Evolutionary conservation across 2,888 invertebrate species (phyloP), one percentile per base, ranked within the genome.

Genomic region (Apantesis nais): DNA sequence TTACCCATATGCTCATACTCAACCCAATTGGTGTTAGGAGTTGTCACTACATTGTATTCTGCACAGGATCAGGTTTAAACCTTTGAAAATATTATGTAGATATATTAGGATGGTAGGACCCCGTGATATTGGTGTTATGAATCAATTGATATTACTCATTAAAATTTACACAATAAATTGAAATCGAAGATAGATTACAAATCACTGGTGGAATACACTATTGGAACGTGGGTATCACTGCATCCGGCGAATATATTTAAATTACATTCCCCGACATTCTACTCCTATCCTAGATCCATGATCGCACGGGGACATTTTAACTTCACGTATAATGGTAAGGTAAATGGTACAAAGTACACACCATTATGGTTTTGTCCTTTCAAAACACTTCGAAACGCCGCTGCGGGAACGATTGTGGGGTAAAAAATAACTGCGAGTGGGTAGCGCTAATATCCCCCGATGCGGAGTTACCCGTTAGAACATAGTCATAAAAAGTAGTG

Each of bases 331-430:
- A 62, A 68, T 65, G 68, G 62, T 66, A 66, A 62, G 52, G 65
- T 65, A 68, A 66, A 72, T 60, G 68, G 31, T 72, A 68, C 68
- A 58, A 68, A 48, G 31, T 72, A 68, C 68, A 58, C 65, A 48
- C 66, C 58, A 68, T 68, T 68, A 72, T n/a, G 52, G 62, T 29
- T 62, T 25, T 55, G 61, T 68, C 68, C 68, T 71, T 55, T 68
- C 61, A 52, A 65, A 71, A 37, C 61, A 44, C 48, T 14, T 39
- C 25, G 25, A 44, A 58, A 64, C 44, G 58, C 37, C 55, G 52
- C 60, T 60, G 14, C 19, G 41, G 58, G 69, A 60, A 55, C 52
- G 16, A 66, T 63, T 52, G 65, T 66, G 37, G 25, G 9, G 37
- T 34, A 25, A 37, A 66, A 31, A 55, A 37, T 66, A 52, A 37